Evolutionary conservation across 2,888 invertebrate species (phyloP).

Genomic region (Theristus sp.): DNA sequence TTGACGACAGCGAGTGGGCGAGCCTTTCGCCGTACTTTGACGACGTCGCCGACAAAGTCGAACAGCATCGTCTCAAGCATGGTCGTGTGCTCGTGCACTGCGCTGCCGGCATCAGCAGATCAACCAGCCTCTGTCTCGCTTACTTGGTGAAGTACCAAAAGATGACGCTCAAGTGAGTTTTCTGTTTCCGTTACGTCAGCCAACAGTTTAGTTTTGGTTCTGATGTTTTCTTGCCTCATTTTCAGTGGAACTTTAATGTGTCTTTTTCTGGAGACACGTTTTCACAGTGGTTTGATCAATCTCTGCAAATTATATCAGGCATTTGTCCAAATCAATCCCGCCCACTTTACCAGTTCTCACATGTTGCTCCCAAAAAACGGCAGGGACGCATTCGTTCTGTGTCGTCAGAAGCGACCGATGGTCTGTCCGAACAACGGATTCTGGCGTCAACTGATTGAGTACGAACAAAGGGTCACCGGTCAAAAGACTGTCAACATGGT

Average conservation of each 20-base stretch:
- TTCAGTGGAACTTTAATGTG: too few relatives aligned
- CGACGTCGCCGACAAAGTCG: neutral
- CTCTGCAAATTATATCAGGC: too few relatives aligned
- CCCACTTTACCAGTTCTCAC: too few relatives aligned
- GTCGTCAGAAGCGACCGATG: neutral
- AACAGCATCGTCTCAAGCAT: neutral
- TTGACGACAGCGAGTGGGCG: neutral
- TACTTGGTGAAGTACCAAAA: neutral
- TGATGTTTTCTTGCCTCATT: too few relatives aligned
- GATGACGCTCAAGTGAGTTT: neutral
- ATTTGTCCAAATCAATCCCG: too few relatives aligned
- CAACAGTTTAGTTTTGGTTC: too few relatives aligned
- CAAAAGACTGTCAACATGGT: neutral
- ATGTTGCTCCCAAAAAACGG: too few relatives aligned
- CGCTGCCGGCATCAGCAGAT: neutral
- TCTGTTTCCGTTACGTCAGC: too few relatives aligned
- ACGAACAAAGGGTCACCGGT: neutral
- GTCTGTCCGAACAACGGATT: neutral
- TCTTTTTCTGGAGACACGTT: too few relatives aligned
- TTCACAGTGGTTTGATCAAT: too few relatives aligned
- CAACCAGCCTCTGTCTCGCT: neutral
- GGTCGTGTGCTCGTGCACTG: neutral
- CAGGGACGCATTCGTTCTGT: neutral
- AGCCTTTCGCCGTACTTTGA: neutral
- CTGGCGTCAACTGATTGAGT: neutral